These are phyloP conservation scores for Mohoua ochrocephala DNA, from an alignment of 2,113 vertebrate species.

Conservation along the genomic window DNA sequence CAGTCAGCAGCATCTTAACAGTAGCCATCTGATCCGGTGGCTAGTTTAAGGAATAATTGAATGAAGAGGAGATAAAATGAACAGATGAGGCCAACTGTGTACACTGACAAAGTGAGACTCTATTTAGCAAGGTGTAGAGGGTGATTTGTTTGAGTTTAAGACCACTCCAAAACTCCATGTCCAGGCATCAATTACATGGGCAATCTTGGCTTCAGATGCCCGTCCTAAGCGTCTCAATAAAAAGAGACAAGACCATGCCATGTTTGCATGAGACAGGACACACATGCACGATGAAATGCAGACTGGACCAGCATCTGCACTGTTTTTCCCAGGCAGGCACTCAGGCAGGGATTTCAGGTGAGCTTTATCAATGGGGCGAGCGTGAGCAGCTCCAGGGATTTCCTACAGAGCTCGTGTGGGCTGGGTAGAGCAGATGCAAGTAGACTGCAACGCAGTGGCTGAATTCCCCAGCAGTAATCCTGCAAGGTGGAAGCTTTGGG, in stretches of 20 bases:
- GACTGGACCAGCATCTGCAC: neutral
- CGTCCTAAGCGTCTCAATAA: neutral
- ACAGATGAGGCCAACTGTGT: neutral
- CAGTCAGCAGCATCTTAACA: neutral
- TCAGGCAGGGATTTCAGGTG: neutral
- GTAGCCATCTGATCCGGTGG: neutral
- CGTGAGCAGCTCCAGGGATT: fast-evolving
- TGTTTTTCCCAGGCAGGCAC: neutral
- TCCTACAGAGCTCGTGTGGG: neutral
- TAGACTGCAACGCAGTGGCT: fast-evolving
- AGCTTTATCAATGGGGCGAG: neutral
- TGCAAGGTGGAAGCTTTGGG: neutral
- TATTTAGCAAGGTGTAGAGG: neutral
- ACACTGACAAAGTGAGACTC: neutral
- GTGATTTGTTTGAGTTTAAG: neutral
- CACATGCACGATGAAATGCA: fast-evolving
- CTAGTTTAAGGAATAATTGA: neutral
- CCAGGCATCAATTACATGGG: neutral
- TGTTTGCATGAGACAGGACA: neutral
- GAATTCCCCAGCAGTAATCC: neutral
- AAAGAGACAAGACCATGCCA: neutral
- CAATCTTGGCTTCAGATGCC: neutral
- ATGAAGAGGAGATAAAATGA: neutral
- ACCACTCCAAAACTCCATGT: neutral
- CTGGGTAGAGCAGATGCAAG: neutral